Conservation (phyloP, 1,140 invertebrate species). For the Bradysia coprophila region DNA sequence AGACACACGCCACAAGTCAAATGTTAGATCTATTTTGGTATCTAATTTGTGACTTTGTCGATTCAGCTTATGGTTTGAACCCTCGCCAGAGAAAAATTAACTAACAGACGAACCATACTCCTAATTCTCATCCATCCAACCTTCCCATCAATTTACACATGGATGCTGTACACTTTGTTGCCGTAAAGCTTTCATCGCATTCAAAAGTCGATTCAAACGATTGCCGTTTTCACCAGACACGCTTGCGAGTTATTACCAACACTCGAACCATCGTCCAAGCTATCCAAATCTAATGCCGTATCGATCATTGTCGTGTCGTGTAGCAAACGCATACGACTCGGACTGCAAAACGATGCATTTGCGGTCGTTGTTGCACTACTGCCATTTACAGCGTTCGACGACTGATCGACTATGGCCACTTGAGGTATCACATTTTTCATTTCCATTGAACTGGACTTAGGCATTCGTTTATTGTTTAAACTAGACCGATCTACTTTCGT, state of each 20-base stretch:
- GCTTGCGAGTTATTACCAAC: conserved; percentile 21
- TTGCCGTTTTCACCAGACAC: conserved; percentile 18
- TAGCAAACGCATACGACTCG: conserved; percentile 45
- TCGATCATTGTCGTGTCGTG: conserved; percentile 77
- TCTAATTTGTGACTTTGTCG: too few relatives aligned
- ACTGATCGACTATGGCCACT: not conserved
- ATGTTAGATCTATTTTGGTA: too few relatives aligned
- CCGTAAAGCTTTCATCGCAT: too few relatives aligned
- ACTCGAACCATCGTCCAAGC: conserved; percentile 36
- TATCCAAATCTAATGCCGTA: conserved; percentile 67
- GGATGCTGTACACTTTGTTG: too few relatives aligned
- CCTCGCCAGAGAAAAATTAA: too few relatives aligned
- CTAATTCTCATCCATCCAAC: too few relatives aligned
- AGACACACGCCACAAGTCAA: too few relatives aligned
- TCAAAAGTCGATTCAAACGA: too few relatives aligned
- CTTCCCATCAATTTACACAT: too few relatives aligned
- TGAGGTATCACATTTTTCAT: conserved; percentile 1
- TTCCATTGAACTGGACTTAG: not conserved
- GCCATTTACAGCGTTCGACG: not conserved
- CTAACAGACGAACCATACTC: too few relatives aligned
- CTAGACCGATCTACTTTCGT: not conserved
- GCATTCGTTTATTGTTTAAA: not conserved
- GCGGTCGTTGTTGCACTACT: not conserved
- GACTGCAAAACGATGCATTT: conserved; percentile 18
- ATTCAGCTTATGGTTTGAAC: too few relatives aligned